Base-by-base conservation (phyloP, 2,797 vertebrate species). In the Delichon dasypus region DNA sequence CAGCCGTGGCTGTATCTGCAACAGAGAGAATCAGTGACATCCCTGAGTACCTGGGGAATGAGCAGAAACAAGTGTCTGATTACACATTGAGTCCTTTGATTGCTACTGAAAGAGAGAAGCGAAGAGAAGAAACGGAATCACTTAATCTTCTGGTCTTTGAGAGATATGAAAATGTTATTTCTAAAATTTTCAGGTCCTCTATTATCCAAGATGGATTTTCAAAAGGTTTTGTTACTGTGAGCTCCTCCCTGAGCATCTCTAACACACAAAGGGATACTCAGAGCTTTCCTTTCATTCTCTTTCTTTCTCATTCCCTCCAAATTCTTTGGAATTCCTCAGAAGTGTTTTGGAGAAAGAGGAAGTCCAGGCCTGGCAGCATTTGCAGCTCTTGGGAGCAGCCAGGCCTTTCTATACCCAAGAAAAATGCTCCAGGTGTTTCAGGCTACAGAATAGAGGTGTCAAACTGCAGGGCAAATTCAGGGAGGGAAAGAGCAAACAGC, bases 401-500 rank as follows among this genome's bases (percentile, higher is more conserved):
- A 45, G 80, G 62, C 34, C 51, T 51, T 53, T 60, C 53, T 10
- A 17, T 17, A 58, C 5, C 16, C 34, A n/a, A 54, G 26, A 42
- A 72, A 67, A 85, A 54, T 25, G 30, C 5, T 54, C 19, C 67
- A 73, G 40, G 22, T 85, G 20, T 73, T 85, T 66, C 53, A 78
- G 47, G 47, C 47, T 38, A 21, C 47, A 60, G 67, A 85, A 42
- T 44, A 23, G 67, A 61, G 84, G 62, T 48, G 60, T 75, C 38
- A 48, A 71, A 87, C 84, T 48, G 75, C 3, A 4, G 75, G 75
- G 67, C 86, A 94, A 58, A 50, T 42, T 42, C 10, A 27, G 89
- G 81, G 84, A 90, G 88, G 66, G 78, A 26, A 64, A 83, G 62
- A 90, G 34, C 79, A 95, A 96, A 93, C 16, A 91, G 20, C 13